Conservation (phyloP, 2,113 vertebrate genomes). For the Rhagologus leucostigma region DNA sequence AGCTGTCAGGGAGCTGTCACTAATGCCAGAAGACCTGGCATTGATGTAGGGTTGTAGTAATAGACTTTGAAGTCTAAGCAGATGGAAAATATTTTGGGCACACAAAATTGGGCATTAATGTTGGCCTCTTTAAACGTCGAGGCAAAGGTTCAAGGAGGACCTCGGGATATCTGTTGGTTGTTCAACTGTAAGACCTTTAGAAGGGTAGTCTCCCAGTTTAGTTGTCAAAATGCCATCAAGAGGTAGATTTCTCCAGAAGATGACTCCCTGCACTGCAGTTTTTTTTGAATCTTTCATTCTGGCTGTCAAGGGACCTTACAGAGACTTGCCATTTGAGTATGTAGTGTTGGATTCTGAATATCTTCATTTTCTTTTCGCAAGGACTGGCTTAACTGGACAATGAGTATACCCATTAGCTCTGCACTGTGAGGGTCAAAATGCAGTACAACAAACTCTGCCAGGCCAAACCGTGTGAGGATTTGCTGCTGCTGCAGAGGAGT, state of each 20-base stretch:
- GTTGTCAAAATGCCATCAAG: background rate
- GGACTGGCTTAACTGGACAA: background rate
- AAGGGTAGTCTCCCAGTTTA: background rate
- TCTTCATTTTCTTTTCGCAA: background rate
- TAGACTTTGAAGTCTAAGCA: background rate
- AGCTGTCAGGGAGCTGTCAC: background rate
- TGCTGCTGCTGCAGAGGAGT: background rate
- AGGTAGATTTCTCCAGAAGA: background rate
- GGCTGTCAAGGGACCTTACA: background rate
- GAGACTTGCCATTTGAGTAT: background rate
- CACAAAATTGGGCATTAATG: background rate
- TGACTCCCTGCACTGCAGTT: background rate
- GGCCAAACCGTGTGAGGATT: background rate
- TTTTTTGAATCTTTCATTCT: background rate
- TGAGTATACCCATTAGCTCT: background rate
- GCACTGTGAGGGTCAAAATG: background rate
- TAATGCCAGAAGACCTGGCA: background rate
- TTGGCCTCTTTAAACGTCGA: background rate
- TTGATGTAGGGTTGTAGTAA: background rate
- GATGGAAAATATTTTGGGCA: background rate
- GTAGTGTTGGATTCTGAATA: background rate
- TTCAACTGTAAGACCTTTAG: background rate
- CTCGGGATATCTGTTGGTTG: background rate
- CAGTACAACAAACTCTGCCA: background rate
- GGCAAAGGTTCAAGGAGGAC: background rate